These are phyloP conservation scores for Staurois parvus DNA, from an alignment of 2,797 vertebrate species.

Conservation along the genomic window DNA sequence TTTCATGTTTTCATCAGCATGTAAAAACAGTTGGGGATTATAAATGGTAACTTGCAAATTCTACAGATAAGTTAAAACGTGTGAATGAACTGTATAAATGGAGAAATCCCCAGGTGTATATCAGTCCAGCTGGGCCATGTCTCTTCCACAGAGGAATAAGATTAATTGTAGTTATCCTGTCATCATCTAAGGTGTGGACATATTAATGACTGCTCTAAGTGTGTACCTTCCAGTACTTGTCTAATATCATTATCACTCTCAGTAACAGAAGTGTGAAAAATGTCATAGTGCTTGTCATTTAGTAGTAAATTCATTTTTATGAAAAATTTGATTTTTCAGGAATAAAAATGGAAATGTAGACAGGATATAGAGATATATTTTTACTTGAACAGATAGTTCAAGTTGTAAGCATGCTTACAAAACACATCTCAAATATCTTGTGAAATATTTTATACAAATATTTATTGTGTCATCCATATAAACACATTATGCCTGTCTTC, in stretches of 20 bases:
- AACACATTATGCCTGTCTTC: too few relatives aligned
- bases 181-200: constrained; percentile 31
- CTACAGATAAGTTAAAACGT: too few relatives aligned
- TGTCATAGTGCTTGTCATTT: constrained; percentile 5
- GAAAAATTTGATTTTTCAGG: too few relatives aligned
- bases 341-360: not conserved
- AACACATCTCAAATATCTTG: not conserved
- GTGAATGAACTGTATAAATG: too few relatives aligned
- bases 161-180: constrained; percentile 10
- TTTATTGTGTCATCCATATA: too few relatives aligned
- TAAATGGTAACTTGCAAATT: too few relatives aligned
- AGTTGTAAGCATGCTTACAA: not conserved
- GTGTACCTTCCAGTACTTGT: constrained; percentile 17
- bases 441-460: too few relatives aligned
- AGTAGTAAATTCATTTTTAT: not conserved
- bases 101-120: not conserved
- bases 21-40: too few relatives aligned
- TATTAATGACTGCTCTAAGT: constrained; percentile 31
- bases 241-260: constrained; percentile 1
- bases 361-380: too few relatives aligned
- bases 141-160: not conserved
- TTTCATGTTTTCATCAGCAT: too few relatives aligned
- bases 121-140: not conserved
- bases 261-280: not conserved
- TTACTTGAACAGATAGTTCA: not conserved